Conservation (phyloP, 2,888 invertebrate genomes). For the Timandra comae region DNA sequence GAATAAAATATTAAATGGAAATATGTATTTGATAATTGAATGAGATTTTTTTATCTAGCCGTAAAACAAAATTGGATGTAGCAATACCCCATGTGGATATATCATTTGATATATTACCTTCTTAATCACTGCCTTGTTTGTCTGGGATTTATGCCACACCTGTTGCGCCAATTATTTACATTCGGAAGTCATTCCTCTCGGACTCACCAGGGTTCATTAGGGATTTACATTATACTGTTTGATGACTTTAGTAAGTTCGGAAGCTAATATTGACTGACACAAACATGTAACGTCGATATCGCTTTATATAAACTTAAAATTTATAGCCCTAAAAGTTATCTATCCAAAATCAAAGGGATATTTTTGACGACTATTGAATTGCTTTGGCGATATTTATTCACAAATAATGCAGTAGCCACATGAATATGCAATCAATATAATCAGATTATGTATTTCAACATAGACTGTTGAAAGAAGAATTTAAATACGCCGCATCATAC, state of each 20-base stretch:
- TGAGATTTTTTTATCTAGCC: too few species aligned
- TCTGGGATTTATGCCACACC: conserved; percentile 66
- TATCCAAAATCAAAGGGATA: not conserved
- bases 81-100: conserved; percentile 51
- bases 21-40: too few species aligned
- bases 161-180: conserved; percentile 71
- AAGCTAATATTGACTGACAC: too few species aligned
- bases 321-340: not conserved
- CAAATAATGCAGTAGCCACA: conserved; percentile 30
- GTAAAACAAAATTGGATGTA: conserved; percentile 30
- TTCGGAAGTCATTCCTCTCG: conserved; percentile 55
- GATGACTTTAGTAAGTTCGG: not conserved
- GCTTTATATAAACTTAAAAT: too few species aligned
- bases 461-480: conserved; percentile 34
- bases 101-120: conserved; percentile 59
- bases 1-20: too few species aligned
- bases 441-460: conserved; percentile 34
- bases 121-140: conserved; percentile 65
- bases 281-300: too few species aligned
- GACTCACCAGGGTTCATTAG: conserved; percentile 16
- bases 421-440: conserved; percentile 40
- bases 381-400: conserved; percentile 29
- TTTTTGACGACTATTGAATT: conserved; percentile 27
- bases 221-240: conserved; percentile 21
- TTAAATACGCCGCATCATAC: conserved; percentile 32